Conservation (phyloP, 2,113 vertebrate species). For the Bungarus multicinctus region DNA sequence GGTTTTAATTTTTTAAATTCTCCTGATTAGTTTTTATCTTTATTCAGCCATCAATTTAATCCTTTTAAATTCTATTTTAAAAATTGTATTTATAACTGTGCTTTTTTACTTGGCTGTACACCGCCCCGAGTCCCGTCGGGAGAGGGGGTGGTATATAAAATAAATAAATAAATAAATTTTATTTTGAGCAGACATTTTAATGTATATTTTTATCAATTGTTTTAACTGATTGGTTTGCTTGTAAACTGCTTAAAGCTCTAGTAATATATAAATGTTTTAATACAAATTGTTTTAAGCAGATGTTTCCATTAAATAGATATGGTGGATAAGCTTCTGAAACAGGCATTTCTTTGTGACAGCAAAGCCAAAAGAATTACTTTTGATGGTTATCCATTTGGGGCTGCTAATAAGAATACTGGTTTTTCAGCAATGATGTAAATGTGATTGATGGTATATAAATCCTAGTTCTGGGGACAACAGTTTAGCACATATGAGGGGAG, state of each 20-base stretch:
- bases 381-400: neutral
- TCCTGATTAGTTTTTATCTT: no score
- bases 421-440: neutral
- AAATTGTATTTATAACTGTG: no score
- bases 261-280: neutral
- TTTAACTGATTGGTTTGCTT: neutral
- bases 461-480: neutral
- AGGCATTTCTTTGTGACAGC: neutral
- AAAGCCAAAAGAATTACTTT: neutral
- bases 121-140: no score
- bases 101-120: no score
- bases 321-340: neutral
- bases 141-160: no score
- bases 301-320: neutral
- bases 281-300: neutral
- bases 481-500: neutral
- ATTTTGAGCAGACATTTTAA: neutral
- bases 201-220: neutral
- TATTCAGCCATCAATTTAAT: no score
- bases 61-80: no score
- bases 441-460: neutral
- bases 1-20: no score
- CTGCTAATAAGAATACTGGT: neutral
- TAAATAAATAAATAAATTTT: no score
- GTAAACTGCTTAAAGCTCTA: neutral